Base-by-base conservation (phyloP, 2,888 invertebrate genomes). In the Platycheirus rosarum region DNA sequence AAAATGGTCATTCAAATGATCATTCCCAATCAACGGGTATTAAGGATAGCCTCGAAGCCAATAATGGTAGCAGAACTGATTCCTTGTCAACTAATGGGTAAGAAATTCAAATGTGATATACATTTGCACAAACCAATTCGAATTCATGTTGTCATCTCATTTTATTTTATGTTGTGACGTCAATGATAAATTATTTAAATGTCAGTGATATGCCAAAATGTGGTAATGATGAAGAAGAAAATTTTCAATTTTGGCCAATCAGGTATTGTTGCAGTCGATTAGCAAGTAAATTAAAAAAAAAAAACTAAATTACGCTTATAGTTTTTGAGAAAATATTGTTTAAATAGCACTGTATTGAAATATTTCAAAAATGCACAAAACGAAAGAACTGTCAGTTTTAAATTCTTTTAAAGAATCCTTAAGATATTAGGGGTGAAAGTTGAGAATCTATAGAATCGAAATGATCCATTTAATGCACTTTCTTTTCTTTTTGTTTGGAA, bases 211-310 rank as follows among this genome's bases (percentile, higher is more conserved):
- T 86, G 77, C 80, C 85, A 65, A 85, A 86, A 84, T 84, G 86
- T 85, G 86, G 85, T 73, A 86, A 85, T 85, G 86, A 87, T 85
- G 86, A 87, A 84, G 88, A 88, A 86, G 88, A 89, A 84, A 89
- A 88, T 85, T 88, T 88, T 86, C 88, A 90, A 86, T 89, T 89
- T 87, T 89, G 89, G 89, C 89, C 89, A 79, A 89, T 90, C 88
- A 89, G 89, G 89, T 89, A 89, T 82, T 82, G 82, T 82, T 82
- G 82, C 82, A 48, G 82, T 71, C 77, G 82, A 77, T 73, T 71
- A 49, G 40, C 70, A 80, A 75, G 53, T 70, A 46, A 68, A 60
- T 37, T 37, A 23, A 1, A 26, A 16, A 14, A 26, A 53, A 69
- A 62, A 26, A 53, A 62, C 60, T 76, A 69, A 62, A 23, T 23